phyloP scores from a whole-genome alignment of 2,888 invertebrate species.

The Hemistola chrysoprasaria region DNA sequence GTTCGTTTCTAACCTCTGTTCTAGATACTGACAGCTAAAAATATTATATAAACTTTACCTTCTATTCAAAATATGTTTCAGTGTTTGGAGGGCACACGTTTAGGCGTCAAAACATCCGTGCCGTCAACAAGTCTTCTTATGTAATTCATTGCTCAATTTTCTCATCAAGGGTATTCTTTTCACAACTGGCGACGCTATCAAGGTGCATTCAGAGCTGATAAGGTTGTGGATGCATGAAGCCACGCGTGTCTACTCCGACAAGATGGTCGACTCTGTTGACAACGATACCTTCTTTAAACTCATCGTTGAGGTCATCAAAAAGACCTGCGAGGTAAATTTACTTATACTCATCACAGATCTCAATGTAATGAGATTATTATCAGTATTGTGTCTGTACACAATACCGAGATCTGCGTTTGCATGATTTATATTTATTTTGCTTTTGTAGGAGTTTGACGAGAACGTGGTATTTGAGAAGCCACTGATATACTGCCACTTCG shows the following conservation, averaged over 20 bases:
- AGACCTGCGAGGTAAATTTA: constrained; percentile 84
- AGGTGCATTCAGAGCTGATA: constrained; percentile 86
- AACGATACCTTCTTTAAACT: constrained; percentile 88
- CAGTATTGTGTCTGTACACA: too few species aligned
- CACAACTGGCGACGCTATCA: constrained; percentile 88
- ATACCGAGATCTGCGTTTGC: too few species aligned
- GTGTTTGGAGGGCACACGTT: too few species aligned
- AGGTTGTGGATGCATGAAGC: constrained; percentile 96
- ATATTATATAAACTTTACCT: too few species aligned
- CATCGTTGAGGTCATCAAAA: constrained; percentile 89
- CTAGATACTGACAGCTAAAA: too few species aligned
- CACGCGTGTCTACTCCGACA: constrained; percentile 94
- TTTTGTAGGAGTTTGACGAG: constrained; percentile 86
- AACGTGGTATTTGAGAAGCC: constrained; percentile 87
- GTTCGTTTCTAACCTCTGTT: too few species aligned
- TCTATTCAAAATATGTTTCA: too few species aligned
- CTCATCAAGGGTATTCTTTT: constrained; percentile 90
- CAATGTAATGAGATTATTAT: too few species aligned
- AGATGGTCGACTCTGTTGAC: constrained; percentile 91
- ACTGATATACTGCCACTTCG: constrained; percentile 95
- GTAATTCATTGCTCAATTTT: neutral
- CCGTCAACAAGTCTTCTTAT: too few species aligned
- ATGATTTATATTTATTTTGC: too few species aligned
- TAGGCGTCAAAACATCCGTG: too few species aligned
- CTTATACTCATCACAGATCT: too few species aligned